A percentile compares a stretch with the other conserved stretches of the same genome.
phyloP scores from a whole-genome alignment of 2,113 vertebrate genomes.

The Leuciscus idus region DNA sequence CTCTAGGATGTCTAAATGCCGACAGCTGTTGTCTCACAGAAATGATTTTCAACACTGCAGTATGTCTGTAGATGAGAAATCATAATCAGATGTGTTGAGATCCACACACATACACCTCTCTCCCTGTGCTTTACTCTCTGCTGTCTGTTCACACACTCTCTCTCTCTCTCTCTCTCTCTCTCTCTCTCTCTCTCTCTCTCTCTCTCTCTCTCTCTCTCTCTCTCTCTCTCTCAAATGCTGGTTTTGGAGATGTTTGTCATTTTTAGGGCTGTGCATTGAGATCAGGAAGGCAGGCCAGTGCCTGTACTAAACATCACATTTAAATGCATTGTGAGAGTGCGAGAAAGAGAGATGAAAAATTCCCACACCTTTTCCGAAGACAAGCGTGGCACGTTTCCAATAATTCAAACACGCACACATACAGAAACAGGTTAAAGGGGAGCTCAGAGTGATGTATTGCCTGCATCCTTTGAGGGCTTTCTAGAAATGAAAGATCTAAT shows the following conservation, averaged over 20 bases:
- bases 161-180: too few relatives aligned
- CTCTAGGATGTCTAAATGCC: background rate
- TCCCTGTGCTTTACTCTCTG: background rate
- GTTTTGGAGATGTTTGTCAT: background rate
- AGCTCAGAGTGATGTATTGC: slow-evolving; percentile 11
- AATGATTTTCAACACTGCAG: background rate
- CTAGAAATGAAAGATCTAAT: slow-evolving; percentile 23
- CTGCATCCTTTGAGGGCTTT: slow-evolving; percentile 18
- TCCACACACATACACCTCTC: background rate
- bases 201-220: background rate
- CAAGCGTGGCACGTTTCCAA: slow-evolving; percentile 23
- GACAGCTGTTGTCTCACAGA: background rate
- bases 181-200: background rate
- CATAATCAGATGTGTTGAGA: background rate
- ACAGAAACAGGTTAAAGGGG: slow-evolving; percentile 23
- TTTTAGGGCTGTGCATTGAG: background rate
- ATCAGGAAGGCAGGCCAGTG: background rate
- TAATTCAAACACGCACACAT: slow-evolving; percentile 8
- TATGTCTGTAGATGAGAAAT: background rate
- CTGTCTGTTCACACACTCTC: background rate
- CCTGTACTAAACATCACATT: slow-evolving; percentile 39
- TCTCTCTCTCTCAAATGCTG: background rate
- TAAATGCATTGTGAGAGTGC: slow-evolving; percentile 31
- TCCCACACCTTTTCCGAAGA: slow-evolving; percentile 11
- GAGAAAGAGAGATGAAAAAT: slow-evolving; percentile 35